These are phyloP conservation scores for Pachycephala philippinensis DNA, from an alignment of 2,113 vertebrate genomes.

Conservation along the genomic window DNA sequence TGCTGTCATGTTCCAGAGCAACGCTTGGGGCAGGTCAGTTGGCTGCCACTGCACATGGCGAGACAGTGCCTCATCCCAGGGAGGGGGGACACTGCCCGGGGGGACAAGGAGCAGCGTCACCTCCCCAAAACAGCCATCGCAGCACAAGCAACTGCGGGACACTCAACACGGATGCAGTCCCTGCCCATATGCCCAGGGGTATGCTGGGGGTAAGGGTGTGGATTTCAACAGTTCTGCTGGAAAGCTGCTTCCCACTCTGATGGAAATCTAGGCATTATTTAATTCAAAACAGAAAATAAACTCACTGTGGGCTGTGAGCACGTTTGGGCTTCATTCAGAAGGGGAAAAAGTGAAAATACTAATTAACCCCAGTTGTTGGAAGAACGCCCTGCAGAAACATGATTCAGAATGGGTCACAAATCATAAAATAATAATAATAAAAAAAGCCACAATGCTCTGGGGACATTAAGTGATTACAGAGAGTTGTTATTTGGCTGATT, in stretches of 20 bases:
- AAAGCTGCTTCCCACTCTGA: conserved; percentile 12
- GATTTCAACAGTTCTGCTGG: not conserved
- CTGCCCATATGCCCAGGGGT: accelerated
- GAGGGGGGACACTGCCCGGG: accelerated
- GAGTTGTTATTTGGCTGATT: conserved; percentile 78
- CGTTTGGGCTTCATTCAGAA: conserved; percentile 43
- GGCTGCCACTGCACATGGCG: accelerated
- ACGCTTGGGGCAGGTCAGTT: not conserved
- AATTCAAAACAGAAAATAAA: conserved; percentile 41
- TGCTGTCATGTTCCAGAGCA: accelerated
- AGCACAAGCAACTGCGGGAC: not conserved
- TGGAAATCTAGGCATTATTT: conserved; percentile 25
- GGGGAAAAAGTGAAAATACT: conserved; percentile 76
- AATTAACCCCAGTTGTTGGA: conserved; percentile 85
- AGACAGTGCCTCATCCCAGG: not conserved
- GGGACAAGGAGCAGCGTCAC: not conserved
- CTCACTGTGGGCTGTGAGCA: conserved; percentile 19
- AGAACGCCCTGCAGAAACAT: conserved; percentile 75
- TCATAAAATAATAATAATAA: conserved; percentile 67
- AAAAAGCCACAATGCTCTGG: conserved; percentile 66
- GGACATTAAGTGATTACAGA: conserved; percentile 75
- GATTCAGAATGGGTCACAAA: conserved; percentile 69
- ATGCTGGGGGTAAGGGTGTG: not conserved
- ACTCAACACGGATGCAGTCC: accelerated
- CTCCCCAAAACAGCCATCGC: not conserved